A percentile compares a stretch with the other conserved stretches of the same genome.
These are phyloP conservation scores for Athripsodes cinereus DNA, from an alignment of 2,888 invertebrate genomes.

Conservation along the genomic window DNA sequence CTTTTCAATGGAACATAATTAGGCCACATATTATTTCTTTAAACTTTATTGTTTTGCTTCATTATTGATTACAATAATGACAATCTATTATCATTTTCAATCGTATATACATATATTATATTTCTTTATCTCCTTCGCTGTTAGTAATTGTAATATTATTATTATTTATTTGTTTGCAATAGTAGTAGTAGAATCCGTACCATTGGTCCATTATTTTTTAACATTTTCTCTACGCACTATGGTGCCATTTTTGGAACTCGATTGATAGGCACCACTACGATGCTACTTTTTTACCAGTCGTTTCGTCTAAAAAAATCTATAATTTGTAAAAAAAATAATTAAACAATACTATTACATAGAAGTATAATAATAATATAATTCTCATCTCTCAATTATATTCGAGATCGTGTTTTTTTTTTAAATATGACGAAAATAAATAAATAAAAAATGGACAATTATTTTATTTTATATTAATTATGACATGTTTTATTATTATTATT, in stretches of 20 bases:
- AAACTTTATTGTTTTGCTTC: too few relatives aligned
- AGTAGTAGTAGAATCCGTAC: not conserved
- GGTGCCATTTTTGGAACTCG: slow-evolving; percentile 18
- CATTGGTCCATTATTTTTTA: slow-evolving; percentile 20
- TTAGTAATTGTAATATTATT: slow-evolving; percentile 1
- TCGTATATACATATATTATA: not conserved
- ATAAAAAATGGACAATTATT: too few relatives aligned
- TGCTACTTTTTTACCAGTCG: slow-evolving; percentile 26
- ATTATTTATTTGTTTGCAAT: not conserved
- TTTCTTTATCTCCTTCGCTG: not conserved
- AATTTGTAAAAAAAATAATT: not conserved
- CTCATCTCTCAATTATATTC: too few relatives aligned
- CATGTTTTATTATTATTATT: too few relatives aligned
- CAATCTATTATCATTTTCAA: not conserved
- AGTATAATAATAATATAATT: too few relatives aligned
- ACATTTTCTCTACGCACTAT: slow-evolving; percentile 23
- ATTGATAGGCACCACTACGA: slow-evolving; percentile 24
- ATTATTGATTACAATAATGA: not conserved
- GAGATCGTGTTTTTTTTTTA: too few relatives aligned
- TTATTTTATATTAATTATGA: too few relatives aligned
- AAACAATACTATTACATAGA: too few relatives aligned
- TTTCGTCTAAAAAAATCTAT: slow-evolving; percentile 20
- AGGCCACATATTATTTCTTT: too few relatives aligned
- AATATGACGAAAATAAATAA: too few relatives aligned
- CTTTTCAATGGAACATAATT: too few relatives aligned